Percentiles rank a stretch among this genome's conserved stretches.
Conservation (phyloP, 1,140 invertebrate genomes). For the Mycetomoellerius zeteki region DNA sequence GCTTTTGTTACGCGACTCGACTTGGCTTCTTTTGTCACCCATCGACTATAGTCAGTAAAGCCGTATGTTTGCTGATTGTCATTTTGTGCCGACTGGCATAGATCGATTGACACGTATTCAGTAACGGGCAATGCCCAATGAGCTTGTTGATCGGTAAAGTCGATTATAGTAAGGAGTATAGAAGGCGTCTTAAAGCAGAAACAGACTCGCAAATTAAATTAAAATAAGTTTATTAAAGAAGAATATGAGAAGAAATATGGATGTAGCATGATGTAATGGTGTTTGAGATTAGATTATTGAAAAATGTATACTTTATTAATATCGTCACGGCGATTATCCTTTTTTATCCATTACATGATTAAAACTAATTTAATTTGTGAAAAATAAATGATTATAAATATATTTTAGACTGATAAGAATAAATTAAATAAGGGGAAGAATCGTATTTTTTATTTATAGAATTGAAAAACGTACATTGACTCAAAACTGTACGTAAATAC, state of each 20-base stretch:
- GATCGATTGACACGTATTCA: slow-evolving; percentile 62
- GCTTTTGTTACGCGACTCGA: not conserved
- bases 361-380: not conserved
- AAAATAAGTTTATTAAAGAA: not conserved
- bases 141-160: slow-evolving; percentile 54
- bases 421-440: too few species aligned
- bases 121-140: slow-evolving; percentile 41
- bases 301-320: not conserved
- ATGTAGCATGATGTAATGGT: not conserved
- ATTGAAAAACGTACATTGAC: too few species aligned
- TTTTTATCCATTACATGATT: not conserved
- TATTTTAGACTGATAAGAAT: not conserved
- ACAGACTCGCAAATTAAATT: slow-evolving; percentile 9
- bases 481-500: too few species aligned
- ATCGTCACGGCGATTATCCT: not conserved
- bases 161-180: slow-evolving; percentile 17
- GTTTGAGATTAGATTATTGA: slow-evolving; percentile 9
- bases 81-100: slow-evolving; percentile 58
- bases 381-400: not conserved
- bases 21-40: slow-evolving; percentile 43
- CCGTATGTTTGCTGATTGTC: slow-evolving; percentile 47
- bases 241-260: too few species aligned
- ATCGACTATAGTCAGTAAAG: slow-evolving; percentile 36
- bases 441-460: too few species aligned
- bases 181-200: not conserved